Evolutionary conservation across 1,140 invertebrate species (phyloP), one percentile per base, ranked within the genome.

Genomic region (Diploscapter pachys): DNA sequence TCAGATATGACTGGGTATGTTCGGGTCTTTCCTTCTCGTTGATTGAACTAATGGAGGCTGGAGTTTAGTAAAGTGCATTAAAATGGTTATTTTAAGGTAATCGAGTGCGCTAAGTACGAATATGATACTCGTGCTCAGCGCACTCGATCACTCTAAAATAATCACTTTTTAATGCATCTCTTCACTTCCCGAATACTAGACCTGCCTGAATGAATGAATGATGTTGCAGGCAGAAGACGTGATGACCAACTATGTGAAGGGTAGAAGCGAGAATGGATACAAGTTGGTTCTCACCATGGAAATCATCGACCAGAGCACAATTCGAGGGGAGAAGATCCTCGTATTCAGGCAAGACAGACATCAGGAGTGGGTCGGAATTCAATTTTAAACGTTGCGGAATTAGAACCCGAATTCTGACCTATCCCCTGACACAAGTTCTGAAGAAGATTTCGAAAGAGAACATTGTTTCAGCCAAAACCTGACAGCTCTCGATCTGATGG

Each of bases 271-370:
- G 82, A 94, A 95, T 83, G 95, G 94, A 4, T 92, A 92, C 2
- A 99, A 99, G 88, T 95, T 99, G 91, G 90, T 93, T 75, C 89
- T 98, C 50, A 91, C 98, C 78, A 94, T 98, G 85, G 92, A 91
- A 72, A 93, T 99, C 64, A 88, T 99, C 5, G 91, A 94, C 79
- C 92, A 97, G 87, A 92, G 93, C 77, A 91, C 96, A 54, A 87
- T 89, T 69, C 81, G 93, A 53, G 93, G 93, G 3, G 96, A 98
- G 87, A 91, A 95, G 73, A 89, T 98, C 48, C 88, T 99, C n/a
- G 89, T 98, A 3, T 99, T 99, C 85, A 88, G 87, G 87, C 87
- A 76, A 66, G 55, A 65, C 53, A 4, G 5, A 64, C 68, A 65
- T 56, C 65, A 13, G 31, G 31, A 31, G 31, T 31, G 31, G 31